These are phyloP conservation scores for Pyrocoelia pectoralis DNA, from an alignment of 2,888 invertebrate species.

Conservation along the genomic window DNA sequence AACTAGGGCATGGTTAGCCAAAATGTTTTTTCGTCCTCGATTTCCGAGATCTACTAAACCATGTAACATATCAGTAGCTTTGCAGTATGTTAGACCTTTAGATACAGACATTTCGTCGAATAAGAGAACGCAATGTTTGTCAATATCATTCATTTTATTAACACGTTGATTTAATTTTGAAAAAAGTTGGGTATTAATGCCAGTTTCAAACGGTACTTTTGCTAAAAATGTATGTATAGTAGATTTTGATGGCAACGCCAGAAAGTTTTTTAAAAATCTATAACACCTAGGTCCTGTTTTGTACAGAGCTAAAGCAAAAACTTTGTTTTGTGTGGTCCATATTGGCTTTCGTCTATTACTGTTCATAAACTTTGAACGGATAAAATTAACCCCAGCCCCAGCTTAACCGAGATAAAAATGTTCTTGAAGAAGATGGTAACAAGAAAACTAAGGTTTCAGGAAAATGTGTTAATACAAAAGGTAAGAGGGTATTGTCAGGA, in stretches of 20 bases:
- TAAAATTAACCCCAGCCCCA: too few relatives aligned
- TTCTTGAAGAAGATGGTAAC: too few relatives aligned
- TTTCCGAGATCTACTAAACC: conserved; percentile 23
- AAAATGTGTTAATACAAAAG: conserved; percentile 9
- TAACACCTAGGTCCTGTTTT: conserved; percentile 5
- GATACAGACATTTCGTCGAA: conserved; percentile 21
- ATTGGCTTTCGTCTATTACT: too few relatives aligned
- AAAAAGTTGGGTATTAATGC: neutral
- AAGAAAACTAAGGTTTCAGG: too few relatives aligned
- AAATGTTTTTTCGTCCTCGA: too few relatives aligned
- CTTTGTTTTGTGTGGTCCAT: too few relatives aligned
- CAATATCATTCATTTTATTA: neutral
- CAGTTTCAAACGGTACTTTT: neutral
- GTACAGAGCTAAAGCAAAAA: too few relatives aligned
- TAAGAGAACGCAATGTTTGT: neutral
- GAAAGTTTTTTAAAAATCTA: neutral
- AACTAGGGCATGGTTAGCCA: conserved; percentile 31
- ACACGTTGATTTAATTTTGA: neutral
- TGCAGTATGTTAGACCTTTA: neutral
- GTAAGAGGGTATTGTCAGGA: neutral
- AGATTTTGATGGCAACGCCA: neutral
- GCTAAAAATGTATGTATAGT: neutral
- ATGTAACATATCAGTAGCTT: conserved; percentile 13
- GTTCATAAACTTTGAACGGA: too few relatives aligned
- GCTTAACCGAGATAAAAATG: conserved; percentile 3